Base-by-base conservation (phyloP, 2,797 vertebrate genomes). In the Enteromius radiatus region DNA sequence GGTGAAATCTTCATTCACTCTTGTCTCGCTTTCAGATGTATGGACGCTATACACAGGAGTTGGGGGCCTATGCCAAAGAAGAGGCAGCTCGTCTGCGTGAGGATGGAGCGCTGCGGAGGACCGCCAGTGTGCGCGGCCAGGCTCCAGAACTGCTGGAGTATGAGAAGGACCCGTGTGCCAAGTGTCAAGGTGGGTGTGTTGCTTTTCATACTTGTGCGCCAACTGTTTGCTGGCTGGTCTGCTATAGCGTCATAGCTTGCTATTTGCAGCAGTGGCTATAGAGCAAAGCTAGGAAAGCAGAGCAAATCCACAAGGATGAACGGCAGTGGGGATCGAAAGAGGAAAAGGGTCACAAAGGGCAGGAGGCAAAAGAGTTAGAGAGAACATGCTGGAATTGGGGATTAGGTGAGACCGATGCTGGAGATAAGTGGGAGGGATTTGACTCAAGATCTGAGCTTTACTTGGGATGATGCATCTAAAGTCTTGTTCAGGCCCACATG, bases 31-130 rank as follows among this genome's bases (percentile, higher is more conserved):
- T 82, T 82, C 92, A 98, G 97, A 99, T 99, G 97, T 99, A 98
- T 90, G 97, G 97, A 86, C 95, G 96, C 26, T 98, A 98, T 91
- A 98, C 97, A 7, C 97, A 98, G 93, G 97, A 98, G 91, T 92
- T 99, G 84, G 96, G 97, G 88, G 94, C 95, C 84, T 99, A 96
- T 21, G 97, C 97, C 92, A 98, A 97, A 92, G 97, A 98, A 28
- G 97, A 99, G 91, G 97, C 97, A 0, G 97, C 97, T 43, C 96
- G 93, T 68, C 91, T 89, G 12, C 95, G 96, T 38, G 94, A 96
- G 81, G 95, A 96, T 54, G 92, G 91, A 33, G 93, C 94, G 5
- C 91, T 93, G 33, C 91, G 92, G 21, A 91, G 94, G 86, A 91
- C 90, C 26, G 85, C 84, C 84, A 94, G 92, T 54, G 90, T 90